Evolutionary conservation across 2,888 invertebrate genomes (phyloP), one percentile per base, ranked within the genome.

Genomic region (Patella caerulea): DNA sequence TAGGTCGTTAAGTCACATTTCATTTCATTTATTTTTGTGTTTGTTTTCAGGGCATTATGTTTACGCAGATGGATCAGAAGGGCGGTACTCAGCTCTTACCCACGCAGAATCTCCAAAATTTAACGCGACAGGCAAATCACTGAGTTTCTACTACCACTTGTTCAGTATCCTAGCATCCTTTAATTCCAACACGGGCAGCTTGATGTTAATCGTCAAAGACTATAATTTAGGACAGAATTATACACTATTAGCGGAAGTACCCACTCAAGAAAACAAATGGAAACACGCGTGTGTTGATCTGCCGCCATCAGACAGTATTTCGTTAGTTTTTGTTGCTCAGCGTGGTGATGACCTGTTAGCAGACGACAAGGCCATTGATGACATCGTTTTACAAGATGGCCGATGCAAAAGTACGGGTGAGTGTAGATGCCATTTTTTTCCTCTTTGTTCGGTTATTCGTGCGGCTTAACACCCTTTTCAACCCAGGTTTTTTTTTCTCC

Each of bases 291-390:
- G 87, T 78, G 75, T 86, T 7, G 73, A 83, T 56, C 78, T 89
- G 3, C 86, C 86, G 3, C 19, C 74, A 15, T 79, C 81, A 11
- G 52, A 73, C 3, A 79, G 80, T 9, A n/a, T 87, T 17, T 78
- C 78, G 14, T 77, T 86, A 14, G 72, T 83, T 45, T 88, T 88
- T 73, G 82, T 83, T 15, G 84, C 84, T 0, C 81, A 76, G 55
- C 75, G 85, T 29, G 83, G 82, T 7, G 74, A 76, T 4, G 73
- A 79, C 3, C 74, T 73, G 7, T 83, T 83, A 72, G 83, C 83
- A 19, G 86, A 84, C 2, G 87, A 87, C 78, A 81, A 87, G 72
- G 87, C 87, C 0, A 75, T 89, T 19, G 89, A 89, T 81, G 86
- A 87, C 77, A 80, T 88, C 1, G 45, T n/a, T 9, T 72, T 86